phyloP scores from a whole-genome alignment of 2,888 invertebrate genomes.

The Phyto melanocephala region DNA sequence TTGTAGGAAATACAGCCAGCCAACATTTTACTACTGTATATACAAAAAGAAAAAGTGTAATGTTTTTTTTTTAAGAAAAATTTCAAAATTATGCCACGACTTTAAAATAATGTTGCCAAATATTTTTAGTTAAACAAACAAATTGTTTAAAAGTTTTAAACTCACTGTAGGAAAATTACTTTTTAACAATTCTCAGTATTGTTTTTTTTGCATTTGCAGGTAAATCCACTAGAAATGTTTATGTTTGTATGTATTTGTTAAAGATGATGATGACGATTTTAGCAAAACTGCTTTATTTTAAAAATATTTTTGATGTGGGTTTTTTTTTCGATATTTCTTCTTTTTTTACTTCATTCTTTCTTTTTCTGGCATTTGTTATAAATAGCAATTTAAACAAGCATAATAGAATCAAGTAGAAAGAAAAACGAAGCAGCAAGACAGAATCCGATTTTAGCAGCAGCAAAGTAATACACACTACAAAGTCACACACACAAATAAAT shows the following conservation, averaged over 20 bases:
- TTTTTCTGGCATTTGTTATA: constrained; percentile 66
- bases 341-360: constrained; percentile 16
- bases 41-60: constrained; percentile 17
- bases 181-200: too few relatives aligned
- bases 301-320: not conserved
- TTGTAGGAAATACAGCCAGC: constrained; percentile 38
- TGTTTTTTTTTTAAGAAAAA: constrained; percentile 11
- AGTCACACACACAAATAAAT: constrained; percentile 10
- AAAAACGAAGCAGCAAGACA: not conserved
- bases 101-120: constrained; percentile 24
- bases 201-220: not conserved
- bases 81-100: constrained; percentile 29
- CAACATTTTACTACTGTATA: not conserved
- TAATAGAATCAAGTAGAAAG: constrained; percentile 21
- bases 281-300: too few relatives aligned
- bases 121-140: constrained; percentile 4
- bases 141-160: not conserved
- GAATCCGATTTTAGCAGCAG: constrained; percentile 12
- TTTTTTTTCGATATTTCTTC: not conserved
- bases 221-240: not conserved
- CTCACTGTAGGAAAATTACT: constrained; percentile 18
- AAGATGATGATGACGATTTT: too few relatives aligned
- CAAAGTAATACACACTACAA: constrained; percentile 54
- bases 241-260: too few relatives aligned
- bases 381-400: constrained; percentile 67